Conservation (phyloP, 2,888 invertebrate genomes). For the Dasysyrphus albostriatus region DNA sequence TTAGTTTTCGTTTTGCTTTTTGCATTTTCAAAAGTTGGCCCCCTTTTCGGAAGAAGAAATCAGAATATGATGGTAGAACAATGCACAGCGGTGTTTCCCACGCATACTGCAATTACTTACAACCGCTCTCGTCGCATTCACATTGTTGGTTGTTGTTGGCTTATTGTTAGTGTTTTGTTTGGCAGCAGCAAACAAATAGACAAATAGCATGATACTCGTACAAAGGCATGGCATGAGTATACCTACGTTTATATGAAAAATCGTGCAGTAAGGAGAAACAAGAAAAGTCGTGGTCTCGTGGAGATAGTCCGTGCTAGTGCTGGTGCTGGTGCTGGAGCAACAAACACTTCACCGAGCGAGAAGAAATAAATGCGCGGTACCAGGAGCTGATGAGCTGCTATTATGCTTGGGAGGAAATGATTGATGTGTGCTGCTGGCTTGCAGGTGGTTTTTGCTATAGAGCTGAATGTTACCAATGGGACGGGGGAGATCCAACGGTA, state of each 20-base stretch:
- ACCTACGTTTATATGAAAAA: slow-evolving; percentile 43
- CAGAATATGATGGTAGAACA: slow-evolving; percentile 46
- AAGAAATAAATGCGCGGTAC: slow-evolving; percentile 34
- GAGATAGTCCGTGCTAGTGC: background rate
- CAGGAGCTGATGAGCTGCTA: slow-evolving; percentile 40
- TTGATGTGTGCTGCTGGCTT: slow-evolving; percentile 64
- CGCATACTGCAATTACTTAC: slow-evolving; percentile 68
- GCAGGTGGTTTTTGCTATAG: slow-evolving; percentile 60
- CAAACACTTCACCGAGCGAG: slow-evolving; percentile 20
- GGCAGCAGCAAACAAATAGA: slow-evolving; percentile 72
- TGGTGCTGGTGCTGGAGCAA: slow-evolving; percentile 10
- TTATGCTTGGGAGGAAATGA: slow-evolving; percentile 60
- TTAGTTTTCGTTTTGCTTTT: slow-evolving; percentile 3
- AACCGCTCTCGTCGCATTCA: slow-evolving; percentile 34
- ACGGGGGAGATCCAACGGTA: slow-evolving; percentile 52
- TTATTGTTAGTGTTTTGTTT: slow-evolving; percentile 69
- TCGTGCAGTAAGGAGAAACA: slow-evolving; percentile 26
- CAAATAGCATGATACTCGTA: slow-evolving; percentile 68
- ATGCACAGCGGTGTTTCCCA: slow-evolving; percentile 64
- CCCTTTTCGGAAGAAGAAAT: slow-evolving; percentile 27
- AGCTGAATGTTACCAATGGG: slow-evolving; percentile 37
- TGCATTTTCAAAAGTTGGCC: slow-evolving; percentile 23
- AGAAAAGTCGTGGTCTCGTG: slow-evolving; percentile 31
- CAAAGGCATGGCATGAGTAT: slow-evolving; percentile 10
- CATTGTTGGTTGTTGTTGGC: slow-evolving; percentile 42